These are phyloP conservation scores for Chloroclystis v-ata DNA, from an alignment of 2,888 invertebrate genomes.

Conservation along the genomic window DNA sequence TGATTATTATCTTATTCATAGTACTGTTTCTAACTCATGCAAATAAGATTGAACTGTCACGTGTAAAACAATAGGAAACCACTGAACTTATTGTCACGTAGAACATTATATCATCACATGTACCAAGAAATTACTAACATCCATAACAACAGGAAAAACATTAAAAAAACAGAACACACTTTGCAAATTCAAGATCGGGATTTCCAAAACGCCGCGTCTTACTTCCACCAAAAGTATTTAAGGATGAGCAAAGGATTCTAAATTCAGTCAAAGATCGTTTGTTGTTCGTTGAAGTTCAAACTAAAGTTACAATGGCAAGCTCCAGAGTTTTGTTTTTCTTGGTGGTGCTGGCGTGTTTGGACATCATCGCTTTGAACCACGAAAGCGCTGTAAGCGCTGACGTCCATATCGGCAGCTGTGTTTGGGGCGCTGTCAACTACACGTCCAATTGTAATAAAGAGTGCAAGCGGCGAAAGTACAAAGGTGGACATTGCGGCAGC, in stretches of 20 bases:
- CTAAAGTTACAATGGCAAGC: background rate
- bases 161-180: background rate
- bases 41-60: too few relatives aligned
- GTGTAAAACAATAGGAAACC: too few relatives aligned
- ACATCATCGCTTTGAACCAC: conserved; percentile 13
- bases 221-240: background rate
- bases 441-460: conserved; percentile 35
- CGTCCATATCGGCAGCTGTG: conserved; percentile 35
- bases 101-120: too few relatives aligned
- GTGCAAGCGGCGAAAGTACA: conserved; percentile 33
- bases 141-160: background rate
- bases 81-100: too few relatives aligned
- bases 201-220: background rate
- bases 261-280: background rate
- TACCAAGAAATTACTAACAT: too few relatives aligned
- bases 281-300: background rate
- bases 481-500: conserved; percentile 35
- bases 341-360: conserved; percentile 32
- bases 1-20: too few relatives aligned
- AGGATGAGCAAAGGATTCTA: background rate
- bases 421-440: conserved; percentile 39
- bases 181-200: background rate
- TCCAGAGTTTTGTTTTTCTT: conserved; percentile 20
- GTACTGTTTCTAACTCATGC: too few relatives aligned
- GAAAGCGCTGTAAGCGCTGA: conserved; percentile 32